These are phyloP conservation scores for Pyrocoelia pectoralis DNA, from an alignment of 2,888 invertebrate species.

Conservation along the genomic window DNA sequence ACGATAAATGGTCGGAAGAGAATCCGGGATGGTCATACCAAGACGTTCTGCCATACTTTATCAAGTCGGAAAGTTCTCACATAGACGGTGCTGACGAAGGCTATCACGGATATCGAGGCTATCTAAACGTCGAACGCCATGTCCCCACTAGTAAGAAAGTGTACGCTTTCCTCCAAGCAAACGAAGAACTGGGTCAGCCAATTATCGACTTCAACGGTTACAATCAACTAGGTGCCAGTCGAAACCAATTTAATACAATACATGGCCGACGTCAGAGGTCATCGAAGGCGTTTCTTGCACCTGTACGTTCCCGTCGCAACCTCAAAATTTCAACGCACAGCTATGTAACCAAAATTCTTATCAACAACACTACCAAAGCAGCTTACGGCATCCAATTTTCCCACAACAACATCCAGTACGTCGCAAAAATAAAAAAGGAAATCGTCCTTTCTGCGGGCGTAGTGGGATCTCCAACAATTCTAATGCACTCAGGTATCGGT, in stretches of 20 bases:
- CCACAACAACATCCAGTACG: slow-evolving; percentile 62
- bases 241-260: slow-evolving; percentile 11
- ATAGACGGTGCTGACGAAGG: no score
- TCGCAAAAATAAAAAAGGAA: slow-evolving; percentile 71
- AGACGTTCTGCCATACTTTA: no score
- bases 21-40: no score
- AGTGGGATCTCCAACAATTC: slow-evolving; percentile 78
- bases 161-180: slow-evolving; percentile 66
- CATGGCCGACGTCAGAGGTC: slow-evolving; percentile 74
- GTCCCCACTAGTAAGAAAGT: slow-evolving; percentile 44
- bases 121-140: no score
- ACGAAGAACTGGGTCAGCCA: slow-evolving; percentile 67
- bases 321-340: slow-evolving; percentile 68
- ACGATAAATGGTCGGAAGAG: no score
- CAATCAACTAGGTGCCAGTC: slow-evolving; percentile 63
- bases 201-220: slow-evolving; percentile 69
- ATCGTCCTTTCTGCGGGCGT: slow-evolving; percentile 80
- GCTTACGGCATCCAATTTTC: slow-evolving; percentile 69
- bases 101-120: no score
- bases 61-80: slow-evolving; percentile 77
- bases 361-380: slow-evolving; percentile 67
- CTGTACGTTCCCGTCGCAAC: slow-evolving; percentile 67
- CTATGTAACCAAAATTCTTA: slow-evolving; percentile 67
- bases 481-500: slow-evolving; percentile 83
- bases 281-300: slow-evolving; percentile 71